phyloP scores from a whole-genome alignment of 2,888 invertebrate species.

The Pecten maximus region DNA sequence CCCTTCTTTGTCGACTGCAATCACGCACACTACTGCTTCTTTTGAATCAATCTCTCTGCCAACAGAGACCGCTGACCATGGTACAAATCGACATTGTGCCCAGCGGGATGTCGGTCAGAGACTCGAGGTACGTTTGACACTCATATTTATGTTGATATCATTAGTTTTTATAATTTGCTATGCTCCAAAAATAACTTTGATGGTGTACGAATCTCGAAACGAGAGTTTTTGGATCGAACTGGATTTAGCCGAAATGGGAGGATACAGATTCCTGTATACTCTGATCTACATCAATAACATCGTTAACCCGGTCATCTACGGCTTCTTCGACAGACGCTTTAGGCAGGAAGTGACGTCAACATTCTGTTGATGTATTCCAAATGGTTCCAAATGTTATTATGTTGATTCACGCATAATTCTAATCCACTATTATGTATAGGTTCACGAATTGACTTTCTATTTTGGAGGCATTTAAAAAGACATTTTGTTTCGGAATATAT shows the following conservation, averaged over 20 bases:
- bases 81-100: not conserved
- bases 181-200: conserved; percentile 26
- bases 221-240: conserved; percentile 31
- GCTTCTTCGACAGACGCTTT: not conserved
- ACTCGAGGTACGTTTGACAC: not conserved
- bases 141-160: conserved; percentile 39
- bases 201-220: conserved; percentile 33
- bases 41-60: not conserved
- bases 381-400: no score
- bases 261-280: conserved; percentile 36
- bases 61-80: not conserved
- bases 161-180: conserved; percentile 2
- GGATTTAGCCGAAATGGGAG: not conserved
- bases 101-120: not conserved
- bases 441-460: no score
- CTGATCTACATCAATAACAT: not conserved
- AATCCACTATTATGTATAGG: no score
- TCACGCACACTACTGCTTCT: not conserved
- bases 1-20: not conserved
- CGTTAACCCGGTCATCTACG: not conserved
- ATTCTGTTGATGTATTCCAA: no score
- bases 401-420: no score
- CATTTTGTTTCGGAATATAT: no score
- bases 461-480: no score
- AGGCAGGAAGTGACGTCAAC: not conserved